Evolutionary conservation across 2,797 vertebrate genomes (phyloP), one percentile per base, ranked within the genome.

Genomic region (Potorous gilbertii): DNA sequence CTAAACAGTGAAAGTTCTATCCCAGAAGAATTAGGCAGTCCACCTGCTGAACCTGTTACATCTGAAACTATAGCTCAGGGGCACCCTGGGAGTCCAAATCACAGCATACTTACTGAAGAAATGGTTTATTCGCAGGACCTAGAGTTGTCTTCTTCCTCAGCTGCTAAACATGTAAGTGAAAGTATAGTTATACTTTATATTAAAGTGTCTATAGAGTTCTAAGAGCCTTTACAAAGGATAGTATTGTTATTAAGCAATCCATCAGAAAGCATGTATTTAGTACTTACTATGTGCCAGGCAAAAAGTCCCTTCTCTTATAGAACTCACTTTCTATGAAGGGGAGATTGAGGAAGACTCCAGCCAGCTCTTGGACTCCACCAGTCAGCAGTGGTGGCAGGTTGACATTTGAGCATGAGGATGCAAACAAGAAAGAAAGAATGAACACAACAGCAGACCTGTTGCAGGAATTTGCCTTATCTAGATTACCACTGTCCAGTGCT

Each of bases 91-190:
- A 99, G 98, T 94, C 98, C 98, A 34, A 98, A 98, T 21, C 98
- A 96, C 14, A 98, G 96, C 57, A 74, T 97, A 74, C 12, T 97
- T 97, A 98, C 98, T 52, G 98, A 98, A 96, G 98, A 98, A 94
- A 97, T 98, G 12, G 95, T 98, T 96, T 99, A 99, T 97, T 99
- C 99, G 93, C 99, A 99, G 94, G 98, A 99, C 93, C 98, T 99
- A 95, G 98, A 99, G 50, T 46, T 87, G 40, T 99, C 99, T 46
- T 96, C 97, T 96, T 95, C 98, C 81, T 98, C 98, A 0, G 98
- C 98, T 55, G 97, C 97, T 95, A 99, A 98, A 98, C 98, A 98
- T 96, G 99, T 99, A 98, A 97, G 98, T 98, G 92, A 96, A 81
- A 92, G 92, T 95, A 10, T 94, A 52, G 95, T 97, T 96, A 66